These are phyloP conservation scores for Lepidocyrtoides sp. DNA, from an alignment of 2,888 invertebrate genomes.

Conservation along the genomic window DNA sequence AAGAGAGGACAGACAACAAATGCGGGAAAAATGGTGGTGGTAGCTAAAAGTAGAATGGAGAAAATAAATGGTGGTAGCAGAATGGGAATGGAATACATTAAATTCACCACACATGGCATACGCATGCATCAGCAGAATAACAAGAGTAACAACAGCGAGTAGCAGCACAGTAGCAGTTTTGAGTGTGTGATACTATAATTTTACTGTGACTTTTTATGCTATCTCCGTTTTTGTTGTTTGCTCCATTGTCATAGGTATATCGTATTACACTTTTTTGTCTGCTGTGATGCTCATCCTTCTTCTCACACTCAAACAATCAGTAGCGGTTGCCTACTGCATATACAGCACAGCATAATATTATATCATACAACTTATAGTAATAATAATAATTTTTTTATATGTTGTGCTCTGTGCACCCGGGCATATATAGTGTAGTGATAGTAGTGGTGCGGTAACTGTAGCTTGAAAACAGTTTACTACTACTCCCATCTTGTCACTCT, in stretches of 20 bases:
- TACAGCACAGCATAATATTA: neutral
- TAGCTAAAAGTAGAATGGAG: conserved; percentile 29
- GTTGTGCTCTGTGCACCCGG: conserved; percentile 17
- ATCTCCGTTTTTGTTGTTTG: conserved; percentile 38
- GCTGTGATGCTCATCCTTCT: conserved; percentile 63
- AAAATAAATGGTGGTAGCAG: conserved; percentile 41
- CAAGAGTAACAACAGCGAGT: neutral
- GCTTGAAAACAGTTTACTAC: conserved; percentile 32
- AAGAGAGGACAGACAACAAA: neutral
- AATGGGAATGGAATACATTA: conserved; percentile 72
- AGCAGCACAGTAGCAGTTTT: conserved; percentile 3
- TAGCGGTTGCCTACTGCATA: conserved; percentile 19
- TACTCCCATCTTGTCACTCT: conserved; percentile 49
- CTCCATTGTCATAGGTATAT: conserved; percentile 68
- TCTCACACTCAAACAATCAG: conserved; percentile 54
- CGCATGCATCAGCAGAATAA: conserved; percentile 37
- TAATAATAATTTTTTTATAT: conserved; percentile 14
- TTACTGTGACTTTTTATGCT: conserved; percentile 36
- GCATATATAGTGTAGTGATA: neutral
- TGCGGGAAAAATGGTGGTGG: neutral
- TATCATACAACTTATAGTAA: neutral
- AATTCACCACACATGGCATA: conserved; percentile 75
- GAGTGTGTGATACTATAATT: conserved; percentile 38
- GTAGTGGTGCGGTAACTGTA: neutral
- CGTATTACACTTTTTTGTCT: conserved; percentile 57